Base-by-base conservation (phyloP, 2,888 invertebrate genomes). In the Neria commutata region DNA sequence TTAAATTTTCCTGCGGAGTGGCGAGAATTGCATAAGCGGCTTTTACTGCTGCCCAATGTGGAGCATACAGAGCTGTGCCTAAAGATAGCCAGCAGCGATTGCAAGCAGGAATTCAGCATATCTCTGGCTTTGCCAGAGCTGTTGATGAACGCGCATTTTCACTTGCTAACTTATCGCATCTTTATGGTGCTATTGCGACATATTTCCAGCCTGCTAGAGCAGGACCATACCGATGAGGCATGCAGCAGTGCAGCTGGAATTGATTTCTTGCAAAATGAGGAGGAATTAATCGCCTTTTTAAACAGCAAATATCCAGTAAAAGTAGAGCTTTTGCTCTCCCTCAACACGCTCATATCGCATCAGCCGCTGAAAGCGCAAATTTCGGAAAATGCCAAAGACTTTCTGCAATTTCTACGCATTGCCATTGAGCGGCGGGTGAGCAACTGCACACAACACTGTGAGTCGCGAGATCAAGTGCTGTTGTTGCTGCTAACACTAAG, bases 331-430 rank as follows among this genome's bases (percentile, higher is more conserved):
- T 60, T 81, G 1, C 62, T 75, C 6, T 71, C 74, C 2, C 69
- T 82, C 0, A 77, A 75, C n/a, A 71, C 74, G 23, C 62, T 82
- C 23, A 70, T 80, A 0, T 66, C 73, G n/a, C 73, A 76, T 61
- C 70, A 71, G 29, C 72, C 76, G 3, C 67, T 82, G 14, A 79
- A 76, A 54, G 42, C 72, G 1, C 77, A 79, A 53, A 67, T 82
- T 3, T 66, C 70, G 2, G 70, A 74, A 17, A 75, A 80, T 45
- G 71, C 73, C 0, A 62, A 51, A 6, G 73, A 75, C 29, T 74
- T 82, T 25, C 54, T 81, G 4, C 61, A 70, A 3, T 66, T 76
- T 16, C 55, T 81, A 1, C 59, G 63, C 1, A 64, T 70, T 2
- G 62, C 78, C 2, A 55, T 82, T 16, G 56, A 54, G 5, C 57